Conservation (phyloP, 2,888 invertebrate genomes). For the Melipona beecheii region DNA sequence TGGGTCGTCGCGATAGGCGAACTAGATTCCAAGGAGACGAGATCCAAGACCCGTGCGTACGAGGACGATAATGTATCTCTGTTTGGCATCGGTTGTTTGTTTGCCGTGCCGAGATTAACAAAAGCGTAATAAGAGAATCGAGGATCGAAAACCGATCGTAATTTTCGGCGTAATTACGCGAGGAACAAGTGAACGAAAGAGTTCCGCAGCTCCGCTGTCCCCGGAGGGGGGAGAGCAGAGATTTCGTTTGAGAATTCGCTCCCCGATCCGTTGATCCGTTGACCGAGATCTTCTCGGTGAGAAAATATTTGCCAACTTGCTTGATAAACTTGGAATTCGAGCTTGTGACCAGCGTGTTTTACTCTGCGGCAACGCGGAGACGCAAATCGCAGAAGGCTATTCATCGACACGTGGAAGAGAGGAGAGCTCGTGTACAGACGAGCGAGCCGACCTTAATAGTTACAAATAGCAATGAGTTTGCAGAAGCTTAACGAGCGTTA, state of each 20-base stretch:
- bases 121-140: not conserved
- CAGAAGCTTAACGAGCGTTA: not conserved
- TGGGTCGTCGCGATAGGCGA: not conserved
- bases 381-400: no score
- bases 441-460: not conserved
- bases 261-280: not conserved
- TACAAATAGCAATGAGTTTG: constrained; percentile 4
- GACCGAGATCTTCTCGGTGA: not conserved
- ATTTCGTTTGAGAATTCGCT: constrained; percentile 19
- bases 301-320: constrained; percentile 12
- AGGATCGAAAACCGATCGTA: not conserved
- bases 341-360: not conserved
- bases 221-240: not conserved
- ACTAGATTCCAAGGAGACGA: constrained; percentile 2
- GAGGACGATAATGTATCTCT: constrained; percentile 10
- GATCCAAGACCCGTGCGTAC: not conserved
- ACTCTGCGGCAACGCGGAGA: not conserved
- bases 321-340: constrained; percentile 15
- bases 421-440: no score
- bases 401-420: no score
- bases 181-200: no score
- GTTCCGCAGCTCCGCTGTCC: no score
- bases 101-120: not conserved
- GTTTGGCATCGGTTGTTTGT: not conserved
- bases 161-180: not conserved